Base-by-base conservation (phyloP, 2,113 vertebrate genomes). In the Pseudorhombus dupliciocellatus region DNA sequence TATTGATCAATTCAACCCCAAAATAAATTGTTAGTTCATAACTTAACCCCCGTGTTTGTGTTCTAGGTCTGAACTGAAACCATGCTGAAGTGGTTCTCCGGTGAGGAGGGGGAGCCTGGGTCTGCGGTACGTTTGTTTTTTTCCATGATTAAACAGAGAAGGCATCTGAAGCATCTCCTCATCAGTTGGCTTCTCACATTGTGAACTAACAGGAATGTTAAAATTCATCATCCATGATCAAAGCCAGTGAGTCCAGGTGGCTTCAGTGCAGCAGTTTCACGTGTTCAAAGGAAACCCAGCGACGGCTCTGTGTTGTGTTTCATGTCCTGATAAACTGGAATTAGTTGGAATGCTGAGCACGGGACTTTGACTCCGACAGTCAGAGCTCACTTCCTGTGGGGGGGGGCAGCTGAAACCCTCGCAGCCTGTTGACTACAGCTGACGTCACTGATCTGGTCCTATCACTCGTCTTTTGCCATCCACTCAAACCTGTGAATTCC, bases 1-100 rank as follows among this genome's bases (percentile, higher is more conserved):
- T 10, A 34, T 9, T 34, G 8, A 34, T 34, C 31, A 2, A 7
- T 11, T 37, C 34, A 37, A 9, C 34, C 34, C 10, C 2, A 34
- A 10, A 34, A 34, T 37, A 11, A 3, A 12, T 34, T 34, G 31
- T 34, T 34, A 34, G 3, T 34, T 10, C 9, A 9, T 11, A 3
- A 34, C 10, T 34, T 34, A 10, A n/a, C n/a, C 9, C 11, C 3
- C 11, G 20, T 48, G 46, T 51, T n/a, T 51, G 48, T 51, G 48
- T 63, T 66, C n/a, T 2, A 88, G 85, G 75, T 66, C 5, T 62
- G 5, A 61, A 52, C 9, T 25, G 75, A 70, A 88, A 88, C 75
- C 91, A 96, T 96, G 95, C 93, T 95, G 92, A 96, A 94, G 85
- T 96, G 95, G 95, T 88, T 93, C 66, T 92, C 92, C 4, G 88